These are phyloP conservation scores for Periplaneta americana DNA, from an alignment of 1,140 invertebrate genomes.

Conservation along the genomic window DNA sequence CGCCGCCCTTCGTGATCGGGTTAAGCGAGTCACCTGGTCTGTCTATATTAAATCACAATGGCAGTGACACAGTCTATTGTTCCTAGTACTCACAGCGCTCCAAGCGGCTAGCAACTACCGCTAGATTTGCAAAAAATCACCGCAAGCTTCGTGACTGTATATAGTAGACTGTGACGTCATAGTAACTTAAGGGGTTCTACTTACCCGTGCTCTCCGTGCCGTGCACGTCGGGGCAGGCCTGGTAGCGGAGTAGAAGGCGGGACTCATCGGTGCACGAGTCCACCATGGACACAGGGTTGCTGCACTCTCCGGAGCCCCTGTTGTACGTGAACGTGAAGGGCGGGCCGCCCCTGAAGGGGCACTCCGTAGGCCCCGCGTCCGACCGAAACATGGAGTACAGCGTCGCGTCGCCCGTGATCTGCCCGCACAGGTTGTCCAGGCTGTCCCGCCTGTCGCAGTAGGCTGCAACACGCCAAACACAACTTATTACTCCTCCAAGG, in stretches of 20 bases:
- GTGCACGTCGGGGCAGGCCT: constrained; percentile 56
- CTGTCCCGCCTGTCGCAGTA: constrained; percentile 48
- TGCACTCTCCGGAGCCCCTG: constrained; percentile 75
- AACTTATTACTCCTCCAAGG: too few species aligned
- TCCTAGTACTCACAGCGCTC: too few species aligned
- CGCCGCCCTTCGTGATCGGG: too few species aligned
- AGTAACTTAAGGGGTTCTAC: not conserved
- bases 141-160: not conserved
- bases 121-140: too few species aligned
- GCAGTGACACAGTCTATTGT: too few species aligned
- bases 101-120: too few species aligned
- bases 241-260: constrained; percentile 54
- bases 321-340: constrained; percentile 77
- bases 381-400: constrained; percentile 70
- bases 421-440: constrained; percentile 53
- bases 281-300: constrained; percentile 39
- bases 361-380: constrained; percentile 56
- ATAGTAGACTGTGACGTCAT: not conserved
- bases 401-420: constrained; percentile 63
- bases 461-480: constrained; percentile 39
- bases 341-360: constrained; percentile 66
- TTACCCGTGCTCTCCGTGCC: constrained; percentile 33
- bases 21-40: too few species aligned
- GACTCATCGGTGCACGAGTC: constrained; percentile 59
- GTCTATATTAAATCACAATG: too few species aligned